These are phyloP conservation scores for Trinorchestia longiramus DNA, from an alignment of 1,140 invertebrate genomes.

Conservation along the genomic window DNA sequence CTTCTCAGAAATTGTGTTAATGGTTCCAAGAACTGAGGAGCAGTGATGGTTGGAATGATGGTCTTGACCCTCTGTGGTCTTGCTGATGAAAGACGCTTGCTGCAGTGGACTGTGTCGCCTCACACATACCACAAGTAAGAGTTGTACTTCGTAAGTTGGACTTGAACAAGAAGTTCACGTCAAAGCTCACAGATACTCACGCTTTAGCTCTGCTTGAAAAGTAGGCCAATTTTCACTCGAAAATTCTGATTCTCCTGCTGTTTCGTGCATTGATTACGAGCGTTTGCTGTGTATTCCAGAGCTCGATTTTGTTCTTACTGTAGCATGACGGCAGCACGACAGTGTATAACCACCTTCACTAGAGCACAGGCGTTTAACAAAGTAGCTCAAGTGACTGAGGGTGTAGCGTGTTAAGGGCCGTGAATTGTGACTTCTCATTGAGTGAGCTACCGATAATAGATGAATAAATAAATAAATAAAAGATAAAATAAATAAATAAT, in stretches of 20 bases:
- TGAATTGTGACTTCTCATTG: too few relatives aligned
- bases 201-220: not conserved
- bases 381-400: too few relatives aligned
- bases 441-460: too few relatives aligned
- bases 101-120: not conserved
- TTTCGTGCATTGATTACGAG: not conserved
- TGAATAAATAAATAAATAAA: too few relatives aligned
- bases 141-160: too few relatives aligned
- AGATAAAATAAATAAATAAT: too few relatives aligned
- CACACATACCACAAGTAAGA: not conserved
- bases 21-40: not conserved
- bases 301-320: too few relatives aligned
- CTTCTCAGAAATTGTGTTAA: not conserved
- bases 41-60: not conserved
- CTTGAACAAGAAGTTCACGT: not conserved
- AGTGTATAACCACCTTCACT: too few relatives aligned
- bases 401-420: too few relatives aligned
- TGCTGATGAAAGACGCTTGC: not conserved
- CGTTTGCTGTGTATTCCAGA: not conserved
- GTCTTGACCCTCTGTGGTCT: not conserved
- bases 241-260: not conserved
- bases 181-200: not conserved
- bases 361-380: too few relatives aligned
- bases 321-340: too few relatives aligned
- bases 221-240: not conserved